Base-by-base conservation (phyloP, 1,140 invertebrate genomes). In the Carposina sasakii region DNA sequence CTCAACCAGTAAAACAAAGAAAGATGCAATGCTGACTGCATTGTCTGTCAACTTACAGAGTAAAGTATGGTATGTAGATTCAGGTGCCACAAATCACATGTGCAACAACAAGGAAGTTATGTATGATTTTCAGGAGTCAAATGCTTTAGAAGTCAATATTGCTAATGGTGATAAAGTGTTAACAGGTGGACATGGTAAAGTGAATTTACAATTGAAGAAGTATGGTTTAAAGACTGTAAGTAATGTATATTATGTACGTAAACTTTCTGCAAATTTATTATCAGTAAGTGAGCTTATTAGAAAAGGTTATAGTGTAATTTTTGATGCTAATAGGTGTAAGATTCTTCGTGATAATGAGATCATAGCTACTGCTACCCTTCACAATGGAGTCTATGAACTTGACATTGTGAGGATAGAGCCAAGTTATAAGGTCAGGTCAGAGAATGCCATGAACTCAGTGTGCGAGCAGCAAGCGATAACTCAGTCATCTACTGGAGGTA, bases 1-100 rank as follows among this genome's bases (percentile, higher is more conserved):
- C 37, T 19, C 37, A 21, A 12, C 5, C 12, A 12, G 26, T 3
- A 5, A 6, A 10, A 3, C 6, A 9, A 16, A 13, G 13, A 28
- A 2, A 1, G 16, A 37, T 10, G 34, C 33, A 10, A 3, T 46
- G n/a, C 34, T 37, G 4, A 22, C 31, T 12, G 46, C 46, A 20
- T 20, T 48, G 15, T 23, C 46, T 22, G 34, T 28, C 9, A 24
- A 24, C 6, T 3, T 39, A 9, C 10, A 48, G 3, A 12, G 6
- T 3, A 23, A 37, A n/a, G 12, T 2, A 3, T 62, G 55, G 48
- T 62, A 50, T 34, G 36, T 65, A 8, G 52, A 63, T 41, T 51
- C 45, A 40, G 56, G 56, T 16, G 52, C 62, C 10, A 49, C 52
- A 15, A 31, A 30, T 12, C 57, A 56, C 24, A 56, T 60, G 57